A percentile compares a stretch with the other conserved stretches of the same genome.
phyloP scores from a whole-genome alignment of 2,113 vertebrate species.

The Perca schrenkii region DNA sequence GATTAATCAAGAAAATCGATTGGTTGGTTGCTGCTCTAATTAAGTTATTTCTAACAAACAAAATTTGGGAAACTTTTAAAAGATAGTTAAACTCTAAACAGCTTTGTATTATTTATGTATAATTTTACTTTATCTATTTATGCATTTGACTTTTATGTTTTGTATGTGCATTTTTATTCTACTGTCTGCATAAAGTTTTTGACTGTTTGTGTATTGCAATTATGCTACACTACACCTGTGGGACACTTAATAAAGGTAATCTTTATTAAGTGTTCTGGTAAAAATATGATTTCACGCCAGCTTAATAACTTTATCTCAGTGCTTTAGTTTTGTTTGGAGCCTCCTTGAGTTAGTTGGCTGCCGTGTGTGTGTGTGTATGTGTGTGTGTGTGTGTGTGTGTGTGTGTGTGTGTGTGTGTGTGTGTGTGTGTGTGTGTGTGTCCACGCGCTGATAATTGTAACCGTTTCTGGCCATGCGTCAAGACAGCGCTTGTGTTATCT shows the following conservation, averaged over 20 bases:
- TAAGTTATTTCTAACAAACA: neutral
- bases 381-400: neutral
- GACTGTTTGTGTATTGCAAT: neutral
- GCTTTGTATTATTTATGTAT: no score
- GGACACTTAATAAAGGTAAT: neutral
- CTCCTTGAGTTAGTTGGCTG: neutral
- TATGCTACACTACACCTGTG: neutral
- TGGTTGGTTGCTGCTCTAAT: neutral
- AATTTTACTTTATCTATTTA: no score
- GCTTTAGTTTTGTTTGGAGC: slow-evolving; percentile 7
- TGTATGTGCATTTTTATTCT: neutral
- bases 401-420: slow-evolving; percentile 6
- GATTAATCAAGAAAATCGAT: neutral
- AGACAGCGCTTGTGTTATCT: slow-evolving; percentile 64
- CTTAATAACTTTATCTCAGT: slow-evolving; percentile 9
- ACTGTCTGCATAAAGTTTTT: neutral
- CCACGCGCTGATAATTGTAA: slow-evolving; percentile 40
- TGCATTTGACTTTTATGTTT: neutral
- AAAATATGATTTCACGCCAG: neutral
- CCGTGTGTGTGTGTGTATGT: slow-evolving; percentile 8
- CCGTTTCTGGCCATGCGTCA: slow-evolving; percentile 51
- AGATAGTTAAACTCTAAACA: neutral
- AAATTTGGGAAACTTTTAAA: neutral
- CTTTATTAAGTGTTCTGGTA: neutral
- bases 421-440: slow-evolving; percentile 9